A percentile compares a stretch with the other conserved stretches of the same genome.
Conservation (phyloP, 2,113 vertebrate species). For the Psophia crepitans region DNA sequence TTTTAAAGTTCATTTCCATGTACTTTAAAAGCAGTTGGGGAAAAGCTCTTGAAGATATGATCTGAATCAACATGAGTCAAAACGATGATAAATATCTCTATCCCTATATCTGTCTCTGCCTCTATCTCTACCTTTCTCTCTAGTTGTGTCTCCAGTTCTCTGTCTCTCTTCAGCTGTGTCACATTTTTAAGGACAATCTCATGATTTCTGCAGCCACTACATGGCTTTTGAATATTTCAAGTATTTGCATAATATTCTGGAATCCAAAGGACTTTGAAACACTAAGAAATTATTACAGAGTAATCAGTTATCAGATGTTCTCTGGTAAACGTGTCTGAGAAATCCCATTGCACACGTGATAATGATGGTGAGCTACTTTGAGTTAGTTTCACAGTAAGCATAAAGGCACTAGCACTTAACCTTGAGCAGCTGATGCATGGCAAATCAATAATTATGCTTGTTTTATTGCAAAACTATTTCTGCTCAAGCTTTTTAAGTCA, state of each 20-base stretch:
- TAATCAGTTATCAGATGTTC: not conserved
- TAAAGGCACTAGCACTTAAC: slow-evolving; percentile 8
- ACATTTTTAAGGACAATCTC: not conserved
- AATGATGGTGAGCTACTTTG: not conserved
- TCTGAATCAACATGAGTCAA: not conserved
- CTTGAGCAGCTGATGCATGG: not conserved
- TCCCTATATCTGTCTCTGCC: not conserved
- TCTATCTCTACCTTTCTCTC: not conserved
- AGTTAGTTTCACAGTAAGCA: not conserved
- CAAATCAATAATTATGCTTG: slow-evolving; percentile 32
- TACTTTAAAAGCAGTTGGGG: not conserved
- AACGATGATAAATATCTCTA: not conserved
- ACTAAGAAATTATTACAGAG: not conserved
- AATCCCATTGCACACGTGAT: not conserved
- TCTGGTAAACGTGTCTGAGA: not conserved
- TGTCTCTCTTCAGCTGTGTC: not conserved
- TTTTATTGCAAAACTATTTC: not conserved
- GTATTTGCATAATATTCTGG: not conserved
- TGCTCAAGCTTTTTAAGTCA: not conserved
- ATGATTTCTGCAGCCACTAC: not conserved
- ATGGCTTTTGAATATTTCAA: not conserved
- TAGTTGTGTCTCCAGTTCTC: not conserved
- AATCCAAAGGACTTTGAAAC: not conserved
- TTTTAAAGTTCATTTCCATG: not conserved
- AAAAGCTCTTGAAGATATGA: not conserved